Evolutionary conservation across 1,140 invertebrate species (phyloP), one percentile per base, ranked within the genome.

Genomic region (Drosophila malerkotliana): DNA sequence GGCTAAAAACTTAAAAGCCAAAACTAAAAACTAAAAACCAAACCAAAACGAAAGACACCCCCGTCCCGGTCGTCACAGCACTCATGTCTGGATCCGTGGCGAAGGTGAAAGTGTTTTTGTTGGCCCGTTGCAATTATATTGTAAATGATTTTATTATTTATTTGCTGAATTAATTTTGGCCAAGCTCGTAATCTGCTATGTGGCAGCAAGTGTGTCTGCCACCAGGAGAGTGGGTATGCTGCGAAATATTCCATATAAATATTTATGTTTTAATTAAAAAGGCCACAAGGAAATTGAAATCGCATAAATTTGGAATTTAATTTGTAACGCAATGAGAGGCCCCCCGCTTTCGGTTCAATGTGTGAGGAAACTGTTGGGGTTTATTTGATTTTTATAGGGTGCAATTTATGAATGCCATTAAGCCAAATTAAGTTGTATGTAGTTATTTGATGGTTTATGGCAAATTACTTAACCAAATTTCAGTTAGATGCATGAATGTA

Each of bases 261-360:
- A 87, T 87, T 87, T 87, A 87, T 87, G 82, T 87, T 87, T 87
- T 87, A 87, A 87, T 87, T 87, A 87, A 87, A 87, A 88, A 88
- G 83, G 62, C 83, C 82, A 87, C 82, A 87, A 88, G 82, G 82
- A 87, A 87, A 87, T 81, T 74, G 82, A 73, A 83, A 85, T 82
- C 77, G 83, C 77, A 85, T 84, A 85, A 84, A 84, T 85, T 72
- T 77, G 9, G 51, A n/a, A 60, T 73, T 68, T 49, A 61, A 82
- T 81, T 79, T 79, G 66, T 66, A 83, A 72, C 62, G 75, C 80
- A 64, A 58, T 59, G 45, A 18, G 49, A 47, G 9, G 9, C 44
- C 44, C 15, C 44, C 44, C 3, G 44, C n/a, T 28, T 49, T 59
- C 21, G 26, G 49, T 37, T 37, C 41, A 5, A 18, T 18, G 24